phyloP scores from a whole-genome alignment of 1,140 invertebrate genomes.

The Drosophila biarmipes region DNA sequence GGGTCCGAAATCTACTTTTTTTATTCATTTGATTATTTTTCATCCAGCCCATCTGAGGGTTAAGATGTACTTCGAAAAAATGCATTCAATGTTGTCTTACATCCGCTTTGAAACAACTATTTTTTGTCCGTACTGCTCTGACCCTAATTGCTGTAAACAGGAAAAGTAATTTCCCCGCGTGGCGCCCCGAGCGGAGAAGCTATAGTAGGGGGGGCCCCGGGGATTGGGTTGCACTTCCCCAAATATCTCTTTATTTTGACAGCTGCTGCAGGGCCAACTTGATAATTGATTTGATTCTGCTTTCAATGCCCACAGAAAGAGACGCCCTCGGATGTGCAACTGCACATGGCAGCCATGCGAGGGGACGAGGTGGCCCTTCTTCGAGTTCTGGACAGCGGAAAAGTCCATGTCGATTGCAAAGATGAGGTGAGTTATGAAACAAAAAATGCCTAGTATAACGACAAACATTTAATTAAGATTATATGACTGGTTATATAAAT shows the following conservation, averaged over 20 bases:
- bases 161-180: conserved; percentile 53
- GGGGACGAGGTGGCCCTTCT: conserved; percentile 91
- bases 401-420: conserved; percentile 96
- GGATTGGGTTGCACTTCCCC: conserved; percentile 38
- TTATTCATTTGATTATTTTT: background rate
- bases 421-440: conserved; percentile 90
- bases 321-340: conserved; percentile 94
- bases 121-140: conserved; percentile 24
- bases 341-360: conserved; percentile 94
- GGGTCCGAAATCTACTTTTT: background rate
- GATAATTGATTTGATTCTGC: conserved; percentile 66
- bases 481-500: conserved; percentile 32
- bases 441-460: background rate
- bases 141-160: conserved; percentile 61
- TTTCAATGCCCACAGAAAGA: conserved; percentile 90
- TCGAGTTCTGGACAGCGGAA: conserved; percentile 93
- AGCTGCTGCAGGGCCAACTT: conserved; percentile 45
- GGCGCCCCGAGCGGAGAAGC: conserved; percentile 29
- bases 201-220: conserved; percentile 2
- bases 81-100: conserved; percentile 53
- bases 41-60: conserved; percentile 28
- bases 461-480: background rate
- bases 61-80: conserved; percentile 43
- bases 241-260: conserved; percentile 50
- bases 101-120: conserved; percentile 53